Conservation (phyloP, 1,140 invertebrate species). For the Trichogramma pretiosum region DNA sequence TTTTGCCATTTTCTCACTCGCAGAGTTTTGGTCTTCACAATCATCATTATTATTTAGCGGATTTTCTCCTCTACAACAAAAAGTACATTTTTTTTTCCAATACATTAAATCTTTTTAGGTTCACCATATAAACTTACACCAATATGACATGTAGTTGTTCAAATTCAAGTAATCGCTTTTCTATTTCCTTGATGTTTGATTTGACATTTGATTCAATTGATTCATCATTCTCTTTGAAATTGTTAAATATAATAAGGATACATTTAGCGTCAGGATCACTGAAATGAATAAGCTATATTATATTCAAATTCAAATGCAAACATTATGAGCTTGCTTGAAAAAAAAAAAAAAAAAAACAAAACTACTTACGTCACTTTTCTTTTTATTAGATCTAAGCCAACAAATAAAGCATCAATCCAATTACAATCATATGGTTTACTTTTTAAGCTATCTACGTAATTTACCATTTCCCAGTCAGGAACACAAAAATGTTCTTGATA, state of each 20-base stretch:
- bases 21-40: background rate
- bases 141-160: conserved; percentile 18
- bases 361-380: conserved; percentile 20
- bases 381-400: conserved; percentile 19
- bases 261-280: conserved; percentile 10
- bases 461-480: conserved; percentile 24
- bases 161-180: too few relatives aligned
- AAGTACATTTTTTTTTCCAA: conserved; percentile 3
- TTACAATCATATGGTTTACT: conserved; percentile 16
- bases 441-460: conserved; percentile 20
- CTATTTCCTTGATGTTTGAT: conserved; percentile 8
- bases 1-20: conserved; percentile 16
- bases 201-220: conserved; percentile 18
- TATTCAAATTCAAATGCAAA: background rate
- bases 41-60: conserved; percentile 2
- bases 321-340: background rate
- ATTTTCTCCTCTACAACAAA: conserved; percentile 20
- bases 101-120: background rate
- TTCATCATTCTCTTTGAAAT: conserved; percentile 22
- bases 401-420: conserved; percentile 25
- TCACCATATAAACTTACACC: conserved; percentile 14
- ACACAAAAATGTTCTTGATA: conserved; percentile 17
- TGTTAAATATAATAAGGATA: conserved; percentile 20
- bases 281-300: conserved; percentile 16
- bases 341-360: background rate